Evolutionary conservation across 2,888 invertebrate species (phyloP), one percentile per base, ranked within the genome.

Genomic region (Drosophila koepferae): DNA sequence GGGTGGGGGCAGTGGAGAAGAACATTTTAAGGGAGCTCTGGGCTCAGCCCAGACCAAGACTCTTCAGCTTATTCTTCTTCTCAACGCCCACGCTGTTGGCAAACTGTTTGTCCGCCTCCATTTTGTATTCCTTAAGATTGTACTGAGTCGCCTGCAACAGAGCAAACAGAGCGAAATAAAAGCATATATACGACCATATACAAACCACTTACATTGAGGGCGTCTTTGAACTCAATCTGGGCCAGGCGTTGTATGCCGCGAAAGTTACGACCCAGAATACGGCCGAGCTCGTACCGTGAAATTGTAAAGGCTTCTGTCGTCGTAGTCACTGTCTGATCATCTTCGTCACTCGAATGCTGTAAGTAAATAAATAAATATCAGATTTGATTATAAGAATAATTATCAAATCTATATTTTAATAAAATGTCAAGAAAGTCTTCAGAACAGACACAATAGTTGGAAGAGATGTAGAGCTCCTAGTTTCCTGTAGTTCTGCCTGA

Each of bases 271-370:
- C 92, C 92, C 38, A 92, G 69, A 59, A 93, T 92, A 12, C 89
- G 86, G 3, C 93, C 93, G 61, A 93, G 72, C 64, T 93, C 93
- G 72, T 91, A 92, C 12, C 93, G 90, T 3, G 93, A 90, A 46
- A 93, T 91, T 31, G 89, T 77, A 80, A 90, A 93, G 12, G 75
- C 73, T 66, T 93, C 93, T 0, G 93, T 93, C 3, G 93, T 93
- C 5, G 91, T 81, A 31, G 85, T 81, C 36, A 85, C 85, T 8
- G 86, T 46, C 48, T 78, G 82, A 59, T 78, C 81, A 44, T 88
- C 78, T 18, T 77, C 79, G 2, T 66, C 67, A 14, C 68, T 76
- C 0, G 61, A 41, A 0, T 56, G 34, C 86, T 90, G 36, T 20
- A 0, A 23, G 16, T 20, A 20, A 20, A 28, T 28, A 28, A 28